Evolutionary conservation across 2,797 vertebrate genomes (phyloP).

Genomic region (Melanotaenia nigrans): DNA sequence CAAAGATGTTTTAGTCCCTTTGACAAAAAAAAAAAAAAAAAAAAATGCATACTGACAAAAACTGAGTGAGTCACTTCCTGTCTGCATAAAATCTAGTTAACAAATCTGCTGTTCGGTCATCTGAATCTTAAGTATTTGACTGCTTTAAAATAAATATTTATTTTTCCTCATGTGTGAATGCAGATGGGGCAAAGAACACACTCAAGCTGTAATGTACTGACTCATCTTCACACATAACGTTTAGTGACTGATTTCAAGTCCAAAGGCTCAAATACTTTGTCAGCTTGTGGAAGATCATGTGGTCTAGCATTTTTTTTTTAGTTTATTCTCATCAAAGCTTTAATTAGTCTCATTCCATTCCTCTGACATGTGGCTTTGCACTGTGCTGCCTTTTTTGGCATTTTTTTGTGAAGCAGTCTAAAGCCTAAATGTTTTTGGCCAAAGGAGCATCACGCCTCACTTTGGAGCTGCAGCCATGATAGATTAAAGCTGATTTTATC

Average conservation of each 20-base stretch:
- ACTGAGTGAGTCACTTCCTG: conserved; percentile 37
- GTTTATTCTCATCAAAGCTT: conserved; percentile 14
- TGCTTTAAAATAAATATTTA: conserved; percentile 25
- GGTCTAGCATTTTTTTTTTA: neutral
- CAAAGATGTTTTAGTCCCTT: neutral
- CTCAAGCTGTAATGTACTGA: neutral
- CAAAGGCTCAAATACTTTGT: neutral
- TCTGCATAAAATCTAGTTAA: conserved; percentile 1
- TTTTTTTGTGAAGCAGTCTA: conserved; percentile 26
- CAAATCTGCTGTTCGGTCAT: neutral
- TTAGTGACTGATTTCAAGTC: conserved; percentile 8
- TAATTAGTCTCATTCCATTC: conserved; percentile 47
- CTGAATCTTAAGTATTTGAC: neutral
- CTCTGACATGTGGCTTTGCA: conserved; percentile 28
- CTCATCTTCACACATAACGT: conserved; percentile 12
- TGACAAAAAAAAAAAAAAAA: conserved; percentile 3
- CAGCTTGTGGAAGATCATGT: conserved; percentile 7
- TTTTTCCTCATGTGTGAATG: neutral
- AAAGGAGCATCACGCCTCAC: conserved; percentile 12
- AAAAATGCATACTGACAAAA: conserved; percentile 7
- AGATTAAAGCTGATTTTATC: conserved; percentile 23
- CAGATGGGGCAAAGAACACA: conserved; percentile 8
- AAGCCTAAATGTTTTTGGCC: conserved; percentile 33
- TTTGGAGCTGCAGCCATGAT: conserved; percentile 23
- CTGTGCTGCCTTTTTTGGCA: conserved; percentile 47